These are phyloP conservation scores for Fratercula arctica DNA, from an alignment of 2,797 vertebrate species.

Conservation along the genomic window DNA sequence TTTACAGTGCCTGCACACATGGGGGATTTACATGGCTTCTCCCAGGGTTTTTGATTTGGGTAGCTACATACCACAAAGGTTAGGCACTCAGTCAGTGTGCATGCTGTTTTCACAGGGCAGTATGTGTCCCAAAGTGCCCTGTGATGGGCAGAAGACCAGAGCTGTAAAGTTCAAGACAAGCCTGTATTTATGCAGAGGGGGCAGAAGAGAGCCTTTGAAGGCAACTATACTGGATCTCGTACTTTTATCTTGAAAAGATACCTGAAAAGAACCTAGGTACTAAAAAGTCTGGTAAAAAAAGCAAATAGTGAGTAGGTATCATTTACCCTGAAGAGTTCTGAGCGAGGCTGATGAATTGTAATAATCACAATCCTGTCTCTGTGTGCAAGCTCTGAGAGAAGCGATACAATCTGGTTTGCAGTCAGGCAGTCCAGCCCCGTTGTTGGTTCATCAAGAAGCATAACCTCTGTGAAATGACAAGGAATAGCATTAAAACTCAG, in stretches of 20 bases:
- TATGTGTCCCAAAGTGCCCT: neutral
- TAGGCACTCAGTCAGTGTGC: neutral
- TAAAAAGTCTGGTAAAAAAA: neutral
- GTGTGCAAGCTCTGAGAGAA: slow-evolving; percentile 87
- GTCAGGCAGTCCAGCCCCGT: slow-evolving; percentile 96
- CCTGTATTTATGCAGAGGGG: neutral
- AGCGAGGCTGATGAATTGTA: slow-evolving; percentile 96
- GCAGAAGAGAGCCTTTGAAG: neutral
- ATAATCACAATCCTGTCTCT: slow-evolving; percentile 90
- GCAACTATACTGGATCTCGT: neutral
- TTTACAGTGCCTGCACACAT: neutral
- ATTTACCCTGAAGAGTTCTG: slow-evolving; percentile 92
- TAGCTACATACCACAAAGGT: neutral
- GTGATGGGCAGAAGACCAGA: neutral
- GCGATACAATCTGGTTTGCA: slow-evolving; percentile 89
- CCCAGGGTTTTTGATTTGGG: neutral
- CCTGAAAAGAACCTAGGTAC: neutral
- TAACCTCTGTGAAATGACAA: slow-evolving; percentile 81
- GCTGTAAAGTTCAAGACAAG: neutral
- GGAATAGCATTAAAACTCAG: neutral
- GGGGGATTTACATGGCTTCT: neutral
- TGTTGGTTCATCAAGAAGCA: slow-evolving; percentile 95
- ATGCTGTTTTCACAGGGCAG: neutral
- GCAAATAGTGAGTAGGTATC: neutral
- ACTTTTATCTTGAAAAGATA: neutral